Evolutionary conservation across 1,140 invertebrate species (phyloP).

Genomic region (Palaemon carinicauda): DNA sequence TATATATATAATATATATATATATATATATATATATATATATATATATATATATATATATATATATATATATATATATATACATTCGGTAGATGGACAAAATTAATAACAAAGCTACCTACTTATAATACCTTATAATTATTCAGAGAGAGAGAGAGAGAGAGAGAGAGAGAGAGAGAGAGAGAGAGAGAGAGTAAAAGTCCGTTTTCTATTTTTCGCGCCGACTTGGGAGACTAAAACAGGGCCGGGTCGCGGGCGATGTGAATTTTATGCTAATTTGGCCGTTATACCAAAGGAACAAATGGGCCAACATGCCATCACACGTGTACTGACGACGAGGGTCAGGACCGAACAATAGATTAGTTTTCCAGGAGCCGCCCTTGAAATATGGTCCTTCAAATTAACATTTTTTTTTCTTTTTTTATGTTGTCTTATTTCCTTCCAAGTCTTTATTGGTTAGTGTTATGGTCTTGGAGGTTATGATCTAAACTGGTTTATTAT

Average conservation of each 20-base stretch:
- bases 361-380: neutral
- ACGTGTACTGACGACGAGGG: neutral
- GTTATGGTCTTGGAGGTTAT: too few relatives aligned
- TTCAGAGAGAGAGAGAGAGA: neutral
- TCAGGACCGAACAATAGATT: constrained; percentile 23
- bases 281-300: constrained; percentile 48
- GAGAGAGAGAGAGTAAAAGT: neutral
- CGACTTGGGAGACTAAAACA: neutral
- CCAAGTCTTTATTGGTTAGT: too few relatives aligned
- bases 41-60: too few relatives aligned
- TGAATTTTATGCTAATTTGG: constrained; percentile 53
- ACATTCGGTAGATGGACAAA: too few relatives aligned
- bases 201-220: too few relatives aligned
- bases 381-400: neutral
- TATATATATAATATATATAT: too few relatives aligned
- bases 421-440: too few relatives aligned
- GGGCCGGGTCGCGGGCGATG: constrained; percentile 21
- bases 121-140: neutral
- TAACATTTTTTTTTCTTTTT: neutral
- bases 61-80: too few relatives aligned
- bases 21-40: too few relatives aligned
- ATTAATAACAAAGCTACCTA: too few relatives aligned
- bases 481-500: too few relatives aligned
- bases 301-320: constrained; percentile 48
- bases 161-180: neutral